A percentile compares a stretch with the other conserved stretches of the same genome.
Evolutionary conservation across 2,113 vertebrate species (phyloP).

Genomic region (Scortum barcoo): DNA sequence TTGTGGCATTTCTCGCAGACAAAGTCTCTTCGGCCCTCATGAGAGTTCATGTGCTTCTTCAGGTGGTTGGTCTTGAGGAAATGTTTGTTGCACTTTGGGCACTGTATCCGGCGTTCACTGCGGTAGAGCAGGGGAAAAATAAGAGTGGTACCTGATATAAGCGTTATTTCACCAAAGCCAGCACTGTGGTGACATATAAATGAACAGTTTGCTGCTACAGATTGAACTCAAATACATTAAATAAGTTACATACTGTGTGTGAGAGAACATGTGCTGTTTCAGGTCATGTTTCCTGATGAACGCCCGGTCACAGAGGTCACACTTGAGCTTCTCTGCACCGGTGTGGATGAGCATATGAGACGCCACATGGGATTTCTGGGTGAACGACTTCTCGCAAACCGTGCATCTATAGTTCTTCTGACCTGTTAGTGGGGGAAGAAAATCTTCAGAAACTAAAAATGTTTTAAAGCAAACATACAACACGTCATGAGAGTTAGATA

Average conservation of each 20-base stretch:
- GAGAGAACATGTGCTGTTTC: slow-evolving; percentile 95
- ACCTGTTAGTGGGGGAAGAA: slow-evolving; percentile 79
- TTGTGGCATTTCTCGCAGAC: slow-evolving; percentile 98
- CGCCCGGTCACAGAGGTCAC: slow-evolving; percentile 94
- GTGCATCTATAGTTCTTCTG: slow-evolving; percentile 97
- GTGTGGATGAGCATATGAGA: slow-evolving; percentile 98
- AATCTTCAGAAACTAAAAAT: neutral
- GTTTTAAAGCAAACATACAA: neutral
- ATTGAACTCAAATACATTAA: neutral
- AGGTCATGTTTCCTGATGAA: slow-evolving; percentile 98
- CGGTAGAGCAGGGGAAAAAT: slow-evolving; percentile 1
- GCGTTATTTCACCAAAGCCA: neutral
- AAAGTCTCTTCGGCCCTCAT: slow-evolving; percentile 96
- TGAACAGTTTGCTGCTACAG: neutral
- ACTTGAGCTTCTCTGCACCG: slow-evolving; percentile 95
- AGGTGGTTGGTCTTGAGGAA: slow-evolving; percentile 96
- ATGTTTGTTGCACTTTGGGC: slow-evolving; percentile 96
- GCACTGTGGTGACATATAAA: neutral
- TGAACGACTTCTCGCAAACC: slow-evolving; percentile 95
- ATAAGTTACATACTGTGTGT: slow-evolving; percentile 90
- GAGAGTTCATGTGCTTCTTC: slow-evolving; percentile 98
- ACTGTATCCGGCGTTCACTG: slow-evolving; percentile 95
- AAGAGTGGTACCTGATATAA: neutral
- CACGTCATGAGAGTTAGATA: neutral
- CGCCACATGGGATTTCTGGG: slow-evolving; percentile 96